Evolutionary conservation across 2,888 invertebrate genomes (phyloP).

Genomic region (Drosophila koepferae): DNA sequence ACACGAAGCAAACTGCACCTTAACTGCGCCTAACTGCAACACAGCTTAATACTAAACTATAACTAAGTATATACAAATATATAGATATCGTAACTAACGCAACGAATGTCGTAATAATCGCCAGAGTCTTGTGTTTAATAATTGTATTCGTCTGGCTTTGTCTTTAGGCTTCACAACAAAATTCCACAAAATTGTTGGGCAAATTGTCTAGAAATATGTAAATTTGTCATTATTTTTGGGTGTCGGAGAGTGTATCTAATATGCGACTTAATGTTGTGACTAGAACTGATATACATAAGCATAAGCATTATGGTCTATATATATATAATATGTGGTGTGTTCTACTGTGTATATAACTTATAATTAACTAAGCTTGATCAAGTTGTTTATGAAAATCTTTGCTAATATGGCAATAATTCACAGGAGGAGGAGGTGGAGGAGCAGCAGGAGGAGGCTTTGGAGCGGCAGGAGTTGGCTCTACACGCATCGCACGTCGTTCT

Average conservation of each 20-base stretch:
- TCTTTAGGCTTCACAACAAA: conserved; percentile 24
- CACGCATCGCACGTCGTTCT: conserved; percentile 84
- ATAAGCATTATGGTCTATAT: neutral
- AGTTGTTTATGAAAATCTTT: neutral
- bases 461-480: conserved; percentile 56
- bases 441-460: conserved; percentile 43
- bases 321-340: conserved; percentile 46
- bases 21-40: conserved; percentile 60
- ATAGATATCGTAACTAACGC: conserved; percentile 7
- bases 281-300: conserved; percentile 18
- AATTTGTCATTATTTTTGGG: neutral
- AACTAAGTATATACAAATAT: conserved; percentile 1
- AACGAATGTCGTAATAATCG: conserved; percentile 7
- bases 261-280: conserved; percentile 38
- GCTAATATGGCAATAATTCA: conserved; percentile 38
- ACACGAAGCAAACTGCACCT: conserved; percentile 51
- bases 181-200: neutral
- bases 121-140: conserved; percentile 6
- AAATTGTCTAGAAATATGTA: conserved; percentile 2
- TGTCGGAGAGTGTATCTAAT: conserved; percentile 12
- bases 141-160: neutral
- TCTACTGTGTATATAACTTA: conserved; percentile 63
- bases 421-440: conserved; percentile 56
- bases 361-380: conserved; percentile 41
- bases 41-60: conserved; percentile 44